phyloP scores from a whole-genome alignment of 2,888 invertebrate species.

The Linhomoeus sp. region DNA sequence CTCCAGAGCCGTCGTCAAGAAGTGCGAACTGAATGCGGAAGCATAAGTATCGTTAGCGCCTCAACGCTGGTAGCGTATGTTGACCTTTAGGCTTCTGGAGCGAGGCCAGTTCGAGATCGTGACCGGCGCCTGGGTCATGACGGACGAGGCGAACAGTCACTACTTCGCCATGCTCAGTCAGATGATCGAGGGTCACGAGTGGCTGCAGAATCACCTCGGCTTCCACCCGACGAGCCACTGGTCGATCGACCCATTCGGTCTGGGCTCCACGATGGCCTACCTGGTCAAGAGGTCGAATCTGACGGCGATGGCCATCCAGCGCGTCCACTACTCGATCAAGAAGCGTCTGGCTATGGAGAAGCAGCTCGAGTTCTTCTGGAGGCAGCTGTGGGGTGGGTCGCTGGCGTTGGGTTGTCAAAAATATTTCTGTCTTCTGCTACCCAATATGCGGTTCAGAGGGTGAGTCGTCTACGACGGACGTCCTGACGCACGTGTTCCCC shows the following conservation, averaged over 20 bases:
- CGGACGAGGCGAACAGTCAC: constrained; percentile 87
- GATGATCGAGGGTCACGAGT: constrained; percentile 81
- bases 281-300: constrained; percentile 59
- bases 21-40: too few species aligned
- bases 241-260: constrained; percentile 84
- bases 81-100: constrained; percentile 40
- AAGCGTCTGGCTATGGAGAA: constrained; percentile 61
- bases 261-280: constrained; percentile 64
- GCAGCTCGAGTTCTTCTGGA: constrained; percentile 77
- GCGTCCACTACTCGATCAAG: constrained; percentile 85
- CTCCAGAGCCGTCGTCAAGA: constrained; percentile 37
- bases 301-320: constrained; percentile 59
- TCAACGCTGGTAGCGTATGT: too few species aligned
- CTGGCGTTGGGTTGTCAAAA: too few species aligned
- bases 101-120: constrained; percentile 82
- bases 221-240: constrained; percentile 40
- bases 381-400: constrained; percentile 63
- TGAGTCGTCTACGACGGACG: constrained; percentile 55
- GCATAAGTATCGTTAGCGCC: too few species aligned
- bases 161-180: constrained; percentile 74
- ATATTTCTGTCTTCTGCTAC: too few species aligned
- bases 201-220: constrained; percentile 61
- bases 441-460: too few species aligned
- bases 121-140: constrained; percentile 98
- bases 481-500: constrained; percentile 94